Base-by-base conservation (phyloP, 2,888 invertebrate species). In the Onchidella celtica region DNA sequence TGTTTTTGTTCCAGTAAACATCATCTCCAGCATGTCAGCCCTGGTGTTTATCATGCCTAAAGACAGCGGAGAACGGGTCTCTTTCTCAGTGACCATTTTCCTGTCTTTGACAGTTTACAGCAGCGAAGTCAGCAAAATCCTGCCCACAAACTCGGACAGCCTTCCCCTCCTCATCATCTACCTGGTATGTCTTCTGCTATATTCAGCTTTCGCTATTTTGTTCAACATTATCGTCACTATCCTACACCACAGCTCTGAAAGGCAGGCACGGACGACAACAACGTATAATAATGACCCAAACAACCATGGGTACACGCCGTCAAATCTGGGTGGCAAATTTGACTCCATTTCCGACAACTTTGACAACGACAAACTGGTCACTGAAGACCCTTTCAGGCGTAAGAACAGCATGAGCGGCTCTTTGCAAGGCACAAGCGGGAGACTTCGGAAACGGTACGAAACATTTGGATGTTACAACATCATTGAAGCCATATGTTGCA, bases 51-150 rank as follows among this genome's bases (percentile, higher is more conserved):
- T 83, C 0, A 61, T 85, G 66, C 84, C 85, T n/a, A 73, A 75
- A 1, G 82, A 82, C 21, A 78, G 79, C 21, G 85, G 84, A 55
- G 85, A 85, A 61, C 69, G 78, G 38, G 78, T 85, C 38, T 77
- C 82, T 14, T 81, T 83, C 38, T 78, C 84, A 2, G 73, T 84
- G 1, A 85, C 85, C 0, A 76, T 84, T 24, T 75, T 83, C 47
- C 81, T 85, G 2, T 70, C 85, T 0, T 74, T 81, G 36, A 77
- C 81, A 0, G 85, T 85, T 9, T 85, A 83, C 72, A 81, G 55
- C 21, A 57, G 77, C 21, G 66, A 65, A 47, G 55, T 76, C 34
- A 29, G 65, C 0, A 66, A 65, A 34, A 24, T 65, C n/a, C 17
- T 76, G 1, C 76, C 76, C 1, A 63, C 40, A 21, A 65, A 34